Base-by-base conservation (phyloP, 2,888 invertebrate genomes). In the Strigamia transsilvanica region DNA sequence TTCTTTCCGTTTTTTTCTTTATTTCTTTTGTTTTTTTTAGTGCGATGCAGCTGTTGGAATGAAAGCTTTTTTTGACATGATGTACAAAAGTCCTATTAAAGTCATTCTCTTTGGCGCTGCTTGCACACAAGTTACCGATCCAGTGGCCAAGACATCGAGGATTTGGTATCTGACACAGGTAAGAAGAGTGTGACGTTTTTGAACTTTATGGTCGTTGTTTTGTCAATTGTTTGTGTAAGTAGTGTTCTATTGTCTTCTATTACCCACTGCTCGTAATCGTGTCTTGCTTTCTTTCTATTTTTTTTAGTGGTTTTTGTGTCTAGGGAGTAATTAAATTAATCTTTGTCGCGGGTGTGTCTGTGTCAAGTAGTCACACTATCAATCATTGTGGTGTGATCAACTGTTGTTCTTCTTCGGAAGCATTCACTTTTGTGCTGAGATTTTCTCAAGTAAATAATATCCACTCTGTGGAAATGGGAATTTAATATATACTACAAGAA, bases 161-260 rank as follows among this genome's bases (percentile, higher is more conserved):
- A 97, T 97, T 88, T 99, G 98, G 97, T 94, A 97, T 87, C 91
- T 99, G 82, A 95, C 96, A 0, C 98, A 97, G 92, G 95, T 94
- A 89, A 87, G 86, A 89, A 87, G 86, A 18, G 56, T 56, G 56
- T 21, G 42, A 15, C 42, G 3, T 3, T 27, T 27, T 27, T 27
- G n/a, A 27, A 61, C 9, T 61, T 23, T 61, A 61, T 61, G 18
- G 23, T 12, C 61, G 6, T 77, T 77, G 18, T 77, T 56, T 18
- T 56, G 0, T 21, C 56, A 56, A 9, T n/a, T 56, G 18, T 15
- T 56, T 1, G 9, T 6, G 13, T 51, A 51, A n/a, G 15, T 18
- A 56, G 18, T 56, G 4, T 56, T n/a, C 9, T 56, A n/a, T 56
- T 18, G 18, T 18, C 18, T 56, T 7, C 5, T 56, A 5, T 34